phyloP scores from a whole-genome alignment of 2,888 invertebrate species.

The Helicoverpa assulta region DNA sequence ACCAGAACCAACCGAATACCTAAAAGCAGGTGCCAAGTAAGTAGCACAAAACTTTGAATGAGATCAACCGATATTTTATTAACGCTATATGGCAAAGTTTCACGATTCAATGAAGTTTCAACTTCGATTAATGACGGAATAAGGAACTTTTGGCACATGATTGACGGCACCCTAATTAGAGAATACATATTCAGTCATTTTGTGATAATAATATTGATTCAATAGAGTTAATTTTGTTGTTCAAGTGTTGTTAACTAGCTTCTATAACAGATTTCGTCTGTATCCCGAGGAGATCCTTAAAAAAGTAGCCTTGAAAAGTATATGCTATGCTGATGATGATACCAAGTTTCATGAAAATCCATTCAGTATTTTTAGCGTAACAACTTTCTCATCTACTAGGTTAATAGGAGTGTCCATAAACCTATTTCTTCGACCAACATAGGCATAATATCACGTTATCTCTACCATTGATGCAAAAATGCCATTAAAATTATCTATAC shows the following conservation, averaged over 20 bases:
- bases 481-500: slow-evolving; percentile 56
- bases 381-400: too few species aligned
- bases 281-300: too few species aligned
- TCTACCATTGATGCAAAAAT: background rate
- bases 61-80: slow-evolving; percentile 38
- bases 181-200: slow-evolving; percentile 11
- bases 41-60: slow-evolving; percentile 27
- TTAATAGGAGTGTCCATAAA: too few species aligned
- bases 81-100: slow-evolving; percentile 31
- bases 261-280: too few species aligned
- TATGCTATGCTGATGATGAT: too few species aligned
- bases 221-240: background rate
- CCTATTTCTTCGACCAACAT: background rate
- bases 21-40: slow-evolving; percentile 1
- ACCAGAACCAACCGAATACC: background rate
- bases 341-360: too few species aligned
- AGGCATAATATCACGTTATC: slow-evolving; percentile 1
- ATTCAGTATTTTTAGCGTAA: too few species aligned
- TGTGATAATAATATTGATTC: background rate
- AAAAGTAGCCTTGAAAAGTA: too few species aligned
- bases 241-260: too few species aligned
- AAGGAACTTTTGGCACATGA: slow-evolving; percentile 37
- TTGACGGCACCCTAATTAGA: slow-evolving; percentile 31
- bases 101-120: slow-evolving; percentile 37
- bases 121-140: slow-evolving; percentile 35